Base-by-base conservation (phyloP, 2,888 invertebrate genomes). In the Unio delphinus region DNA sequence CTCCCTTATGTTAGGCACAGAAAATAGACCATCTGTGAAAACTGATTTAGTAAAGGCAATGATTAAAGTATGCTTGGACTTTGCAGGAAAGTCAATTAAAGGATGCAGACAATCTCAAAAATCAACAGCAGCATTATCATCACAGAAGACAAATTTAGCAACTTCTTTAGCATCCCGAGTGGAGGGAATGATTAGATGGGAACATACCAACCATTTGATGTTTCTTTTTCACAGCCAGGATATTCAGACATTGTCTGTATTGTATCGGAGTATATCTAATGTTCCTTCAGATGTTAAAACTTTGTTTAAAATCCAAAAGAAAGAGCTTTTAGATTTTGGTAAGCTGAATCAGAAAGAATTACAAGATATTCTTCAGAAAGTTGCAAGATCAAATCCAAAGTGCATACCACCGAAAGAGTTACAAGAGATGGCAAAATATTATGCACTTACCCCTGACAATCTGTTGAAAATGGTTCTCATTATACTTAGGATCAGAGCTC, bases 361-460 rank as follows among this genome's bases (percentile, higher is more conserved):
- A 34, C 34, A 63, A 4, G 26, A 63, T 45, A n/a, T 63, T 11
- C 5, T 63, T 18, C 26, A 23, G 7, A 45, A 15, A 23, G 26
- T n/a, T 8, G 20, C 30, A 1, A 18, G n/a, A 17, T 20, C 34
- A 11, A 54, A n/a, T 20, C 63, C 23, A 63, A 8, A 15, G 20
- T 23, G 45, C 3, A 34, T 63, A 11, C 54, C 23, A 54, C 8
- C 6, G 45, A 7, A 7, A 45, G 11, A n/a, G 6, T 20, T 18
- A 34, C n/a, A 23, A 28, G 4, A 11, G 6, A 28, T 30, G 30
- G 63, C 63, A 11, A 63, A 63, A 17, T n/a, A 30, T 7, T 73
- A 73, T 61, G 67, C 67, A n/a, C 64, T 73, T 18, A 73, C 73
- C 6, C 67, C 73, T 23, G 73, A 73, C 63, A 73, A 73, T 59